These are phyloP conservation scores for Furnarius figulus DNA, from an alignment of 2,113 vertebrate genomes.

Conservation along the genomic window DNA sequence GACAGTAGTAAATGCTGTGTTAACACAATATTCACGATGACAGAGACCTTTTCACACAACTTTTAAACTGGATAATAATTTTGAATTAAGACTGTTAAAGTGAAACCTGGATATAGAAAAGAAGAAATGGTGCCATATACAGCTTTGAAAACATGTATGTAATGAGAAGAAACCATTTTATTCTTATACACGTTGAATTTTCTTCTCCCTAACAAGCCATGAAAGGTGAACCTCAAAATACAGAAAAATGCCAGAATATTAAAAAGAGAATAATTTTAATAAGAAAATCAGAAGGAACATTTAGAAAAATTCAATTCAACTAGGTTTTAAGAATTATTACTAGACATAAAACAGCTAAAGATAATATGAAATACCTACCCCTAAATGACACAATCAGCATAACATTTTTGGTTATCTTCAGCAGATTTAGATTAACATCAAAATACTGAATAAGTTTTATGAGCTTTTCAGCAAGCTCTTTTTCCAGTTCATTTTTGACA, in stretches of 20 bases:
- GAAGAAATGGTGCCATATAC: not conserved
- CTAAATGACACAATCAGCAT: not conserved
- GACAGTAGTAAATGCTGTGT: not conserved
- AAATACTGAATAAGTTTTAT: not conserved
- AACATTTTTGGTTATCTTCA: not conserved
- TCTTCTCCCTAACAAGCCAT: not conserved
- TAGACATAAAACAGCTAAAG: not conserved
- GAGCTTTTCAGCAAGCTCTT: not conserved
- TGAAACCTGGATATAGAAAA: not conserved
- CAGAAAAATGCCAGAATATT: not conserved
- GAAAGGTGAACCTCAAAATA: not conserved
- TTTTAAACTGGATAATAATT: not conserved
- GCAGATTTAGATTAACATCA: not conserved
- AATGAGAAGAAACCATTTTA: not conserved
- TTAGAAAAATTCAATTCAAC: not conserved
- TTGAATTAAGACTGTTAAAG: not conserved
- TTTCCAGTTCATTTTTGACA: not conserved
- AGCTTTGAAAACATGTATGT: not conserved
- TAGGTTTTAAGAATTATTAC: not conserved
- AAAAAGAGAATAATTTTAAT: not conserved
- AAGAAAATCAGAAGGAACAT: not conserved
- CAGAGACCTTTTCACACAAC: not conserved
- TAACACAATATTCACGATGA: not conserved
- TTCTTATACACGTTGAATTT: not conserved
- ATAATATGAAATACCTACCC: not conserved